Evolutionary conservation across 2,888 invertebrate genomes (phyloP).

Genomic region (Laothoe populi): DNA sequence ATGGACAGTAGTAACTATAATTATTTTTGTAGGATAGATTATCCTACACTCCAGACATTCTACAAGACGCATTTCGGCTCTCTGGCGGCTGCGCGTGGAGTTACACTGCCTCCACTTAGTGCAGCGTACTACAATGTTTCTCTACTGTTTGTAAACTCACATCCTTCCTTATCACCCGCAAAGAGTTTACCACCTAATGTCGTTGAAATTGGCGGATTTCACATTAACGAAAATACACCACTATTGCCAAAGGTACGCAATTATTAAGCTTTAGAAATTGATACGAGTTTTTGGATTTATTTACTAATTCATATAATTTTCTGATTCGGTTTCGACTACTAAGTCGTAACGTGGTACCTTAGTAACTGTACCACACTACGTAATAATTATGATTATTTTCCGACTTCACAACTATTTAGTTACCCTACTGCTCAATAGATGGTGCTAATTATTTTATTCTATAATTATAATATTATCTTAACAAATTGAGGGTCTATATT

Average conservation of each 20-base stretch:
- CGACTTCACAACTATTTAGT: too few species aligned
- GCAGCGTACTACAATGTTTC: conserved; percentile 53
- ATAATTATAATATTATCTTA: background rate
- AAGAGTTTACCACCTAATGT: conserved; percentile 59
- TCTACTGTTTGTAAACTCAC: conserved; percentile 57
- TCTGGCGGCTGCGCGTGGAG: conserved; percentile 50
- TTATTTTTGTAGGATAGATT: conserved; percentile 18
- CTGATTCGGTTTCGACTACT: too few species aligned
- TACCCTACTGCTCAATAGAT: too few species aligned
- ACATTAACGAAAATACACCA: conserved; percentile 52
- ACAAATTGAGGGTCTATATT: too few species aligned
- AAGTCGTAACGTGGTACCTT: too few species aligned
- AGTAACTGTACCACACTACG: too few species aligned
- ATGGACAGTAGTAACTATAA: background rate
- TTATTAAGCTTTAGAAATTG: background rate
- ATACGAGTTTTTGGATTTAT: too few species aligned
- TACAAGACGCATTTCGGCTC: conserved; percentile 49
- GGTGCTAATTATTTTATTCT: background rate
- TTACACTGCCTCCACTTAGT: conserved; percentile 47
- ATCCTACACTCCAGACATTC: background rate
- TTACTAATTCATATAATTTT: background rate
- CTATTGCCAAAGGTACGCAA: conserved; percentile 58
- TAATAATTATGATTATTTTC: too few species aligned
- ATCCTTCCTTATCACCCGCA: conserved; percentile 53
- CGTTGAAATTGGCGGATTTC: conserved; percentile 62